Evolutionary conservation across 2,797 vertebrate genomes (phyloP).

Genomic region (Coregonus sp.): DNA sequence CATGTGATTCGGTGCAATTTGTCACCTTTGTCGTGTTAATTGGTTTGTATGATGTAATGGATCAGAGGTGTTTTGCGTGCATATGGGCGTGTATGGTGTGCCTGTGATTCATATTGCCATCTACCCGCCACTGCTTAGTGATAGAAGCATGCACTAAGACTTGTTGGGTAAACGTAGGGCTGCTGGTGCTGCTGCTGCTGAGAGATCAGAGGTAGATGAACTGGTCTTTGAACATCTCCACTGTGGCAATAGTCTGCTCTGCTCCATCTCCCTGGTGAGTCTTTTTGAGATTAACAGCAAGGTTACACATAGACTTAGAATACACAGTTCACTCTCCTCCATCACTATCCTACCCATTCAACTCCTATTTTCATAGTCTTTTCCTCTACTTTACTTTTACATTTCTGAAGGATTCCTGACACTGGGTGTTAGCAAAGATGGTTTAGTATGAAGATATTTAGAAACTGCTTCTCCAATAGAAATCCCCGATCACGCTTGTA

Average conservation of each 20-base stretch:
- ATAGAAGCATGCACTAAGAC: neutral
- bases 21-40: neutral
- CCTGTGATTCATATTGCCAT: neutral
- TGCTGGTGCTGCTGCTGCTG: neutral
- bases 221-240: neutral
- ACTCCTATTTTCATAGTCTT: neutral
- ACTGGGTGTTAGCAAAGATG: no score
- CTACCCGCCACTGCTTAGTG: neutral
- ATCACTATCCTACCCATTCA: neutral
- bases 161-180: neutral
- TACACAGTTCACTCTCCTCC: neutral
- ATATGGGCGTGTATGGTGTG: conserved; percentile 2
- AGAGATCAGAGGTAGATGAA: no score
- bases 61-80: neutral
- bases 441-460: no score
- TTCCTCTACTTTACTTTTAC: no score
- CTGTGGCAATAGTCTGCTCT: neutral
- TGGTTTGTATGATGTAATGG: neutral
- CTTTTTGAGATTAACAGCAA: neutral
- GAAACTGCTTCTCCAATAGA: no score
- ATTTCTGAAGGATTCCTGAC: no score
- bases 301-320: neutral
- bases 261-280: neutral
- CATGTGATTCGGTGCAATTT: neutral
- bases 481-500: no score